Base-by-base conservation (phyloP, 2,888 invertebrate genomes). In the Ichneumoninae sp. region DNA sequence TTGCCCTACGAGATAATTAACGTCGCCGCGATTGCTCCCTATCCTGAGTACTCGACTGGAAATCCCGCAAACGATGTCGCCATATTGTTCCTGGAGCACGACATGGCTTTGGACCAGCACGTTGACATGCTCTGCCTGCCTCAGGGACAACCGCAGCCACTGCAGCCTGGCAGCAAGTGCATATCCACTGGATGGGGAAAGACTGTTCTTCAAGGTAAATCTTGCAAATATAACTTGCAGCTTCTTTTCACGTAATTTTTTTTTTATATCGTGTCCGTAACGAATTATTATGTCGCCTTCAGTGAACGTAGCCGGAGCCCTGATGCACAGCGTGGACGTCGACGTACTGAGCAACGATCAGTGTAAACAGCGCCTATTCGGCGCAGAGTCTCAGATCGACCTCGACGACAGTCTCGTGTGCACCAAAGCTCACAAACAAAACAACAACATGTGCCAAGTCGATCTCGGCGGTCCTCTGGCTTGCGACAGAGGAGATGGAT, bases 111-210 rank as follows among this genome's bases (percentile, higher is more conserved):
- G 66, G 96, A 96, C 66, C 95, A 95, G 85, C 97, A 97, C 88
- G 95, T 98, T 73, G 96, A 96, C 88, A 96, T 96, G 0, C 96
- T 98, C 60, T 98, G 98, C 90, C 94, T 97, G 33, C 85, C 85
- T 22, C 44, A 79, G 73, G 96, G 96, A 85, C 71, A 73, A 66
- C 81, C 78, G 13, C 66, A 74, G 8, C 10, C 44, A 86, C 88
- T 89, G 90, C 84, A 88, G 92, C 87, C 93, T 0, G 95, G 94
- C 71, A 95, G 95, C 50, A 95, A 95, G 73, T 98, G 98, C 87
- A 95, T 97, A 6, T 96, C 96, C 0, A 97, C 97, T 74, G 98
- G 98, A 70, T 98, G 97, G 97, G 97, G 97, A 88, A 97, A 97
- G 92, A 95, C 95, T 87, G 96, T 97, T 5, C 92, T 98, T 71